A percentile compares a stretch with the other conserved stretches of the same genome.
phyloP scores from a whole-genome alignment of 92 coral and sea anemone genomes.

The Paramuricea clavata region DNA sequence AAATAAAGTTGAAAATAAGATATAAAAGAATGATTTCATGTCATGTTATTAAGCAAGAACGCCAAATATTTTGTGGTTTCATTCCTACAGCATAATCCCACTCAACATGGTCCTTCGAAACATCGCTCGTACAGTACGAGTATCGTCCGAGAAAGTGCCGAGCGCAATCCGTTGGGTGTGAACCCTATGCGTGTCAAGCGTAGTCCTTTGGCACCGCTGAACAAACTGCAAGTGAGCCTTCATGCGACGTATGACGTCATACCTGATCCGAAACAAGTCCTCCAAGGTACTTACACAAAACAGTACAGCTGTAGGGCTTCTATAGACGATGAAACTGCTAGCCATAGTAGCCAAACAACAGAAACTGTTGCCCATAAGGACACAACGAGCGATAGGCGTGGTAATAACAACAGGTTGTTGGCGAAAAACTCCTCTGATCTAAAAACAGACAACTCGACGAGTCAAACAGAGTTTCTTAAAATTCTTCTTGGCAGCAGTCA shows the following conservation, averaged over 20 bases:
- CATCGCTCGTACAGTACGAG: constrained; percentile 39
- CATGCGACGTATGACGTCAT: constrained; percentile 34
- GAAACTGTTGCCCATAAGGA: background rate
- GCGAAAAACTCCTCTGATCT: background rate
- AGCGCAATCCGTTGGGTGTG: constrained; percentile 13
- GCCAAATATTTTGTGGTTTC: background rate
- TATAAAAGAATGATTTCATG: too few relatives aligned
- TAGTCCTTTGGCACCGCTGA: constrained; percentile 4
- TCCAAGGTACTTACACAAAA: constrained; percentile 28
- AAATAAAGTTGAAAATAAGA: too few relatives aligned
- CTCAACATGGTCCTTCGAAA: constrained; percentile 15
- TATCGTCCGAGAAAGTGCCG: constrained; percentile 29
- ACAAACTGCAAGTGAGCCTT: background rate
- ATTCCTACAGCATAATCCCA: background rate
- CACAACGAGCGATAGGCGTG: background rate
- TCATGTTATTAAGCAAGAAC: too few relatives aligned
- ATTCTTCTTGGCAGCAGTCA: background rate
- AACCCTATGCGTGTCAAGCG: constrained; percentile 16
- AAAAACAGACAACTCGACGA: background rate
- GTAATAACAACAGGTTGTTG: too few relatives aligned
- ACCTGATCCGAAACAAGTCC: background rate
- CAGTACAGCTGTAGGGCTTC: background rate
- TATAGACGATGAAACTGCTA: background rate
- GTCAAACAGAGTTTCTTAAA: constrained; percentile 1
- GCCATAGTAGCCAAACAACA: too few relatives aligned